Percentiles rank a stretch among this genome's conserved stretches.
Conservation (phyloP, 23 tunicate genomes). For the Styela clava region DNA sequence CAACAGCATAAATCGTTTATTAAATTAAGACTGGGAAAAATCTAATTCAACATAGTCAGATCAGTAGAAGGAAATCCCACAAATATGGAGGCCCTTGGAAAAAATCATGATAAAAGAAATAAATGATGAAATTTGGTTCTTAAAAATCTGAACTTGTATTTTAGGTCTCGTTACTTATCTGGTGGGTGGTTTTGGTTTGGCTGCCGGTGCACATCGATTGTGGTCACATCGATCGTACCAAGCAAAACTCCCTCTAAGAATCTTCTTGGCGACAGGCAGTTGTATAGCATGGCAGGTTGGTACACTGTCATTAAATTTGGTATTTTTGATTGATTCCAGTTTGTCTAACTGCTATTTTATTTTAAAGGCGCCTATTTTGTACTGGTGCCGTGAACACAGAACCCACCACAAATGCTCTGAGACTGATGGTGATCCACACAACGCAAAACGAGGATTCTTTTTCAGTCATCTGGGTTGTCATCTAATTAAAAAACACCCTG, state of each 20-base stretch:
- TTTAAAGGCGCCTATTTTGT: constrained; percentile 43
- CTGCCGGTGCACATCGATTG: neutral
- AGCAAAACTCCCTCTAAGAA: neutral
- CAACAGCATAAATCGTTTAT: too few species aligned
- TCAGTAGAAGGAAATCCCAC: too few species aligned
- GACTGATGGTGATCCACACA: constrained; percentile 73
- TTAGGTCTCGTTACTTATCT: too few species aligned
- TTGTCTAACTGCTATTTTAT: too few species aligned
- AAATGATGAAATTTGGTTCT: too few species aligned
- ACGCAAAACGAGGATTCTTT: constrained; percentile 56
- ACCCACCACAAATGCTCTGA: constrained; percentile 64
- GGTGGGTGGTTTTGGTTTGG: neutral
- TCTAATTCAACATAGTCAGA: too few species aligned
- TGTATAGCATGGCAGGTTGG: neutral
- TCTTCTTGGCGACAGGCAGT: neutral
- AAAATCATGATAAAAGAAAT: too few species aligned
- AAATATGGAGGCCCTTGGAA: too few species aligned
- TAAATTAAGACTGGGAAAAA: too few species aligned
- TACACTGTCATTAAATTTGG: too few species aligned
- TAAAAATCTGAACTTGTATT: too few species aligned
- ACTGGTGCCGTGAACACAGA: constrained; percentile 65
- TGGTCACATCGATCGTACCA: neutral
- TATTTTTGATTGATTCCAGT: too few species aligned
- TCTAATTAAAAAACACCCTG: constrained; percentile 65
- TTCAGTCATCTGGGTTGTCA: constrained; percentile 74